phyloP scores from a whole-genome alignment of 2,888 invertebrate genomes.

The Drosophila putrida region DNA sequence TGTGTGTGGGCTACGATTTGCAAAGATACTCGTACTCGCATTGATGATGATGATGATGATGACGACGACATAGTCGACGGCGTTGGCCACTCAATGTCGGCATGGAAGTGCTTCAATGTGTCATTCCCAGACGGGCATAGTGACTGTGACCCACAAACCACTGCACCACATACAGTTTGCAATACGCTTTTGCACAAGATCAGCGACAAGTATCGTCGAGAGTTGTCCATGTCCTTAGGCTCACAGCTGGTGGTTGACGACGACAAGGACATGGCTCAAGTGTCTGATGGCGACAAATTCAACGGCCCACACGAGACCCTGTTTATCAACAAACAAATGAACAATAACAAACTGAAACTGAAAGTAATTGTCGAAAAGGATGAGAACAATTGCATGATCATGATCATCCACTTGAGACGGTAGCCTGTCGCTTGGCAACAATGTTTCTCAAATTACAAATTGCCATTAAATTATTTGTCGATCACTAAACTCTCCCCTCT shows the following conservation, averaged over 20 bases:
- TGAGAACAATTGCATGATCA: slow-evolving; percentile 55
- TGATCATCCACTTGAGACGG: slow-evolving; percentile 32
- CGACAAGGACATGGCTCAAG: slow-evolving; percentile 71
- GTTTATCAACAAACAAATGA: slow-evolving; percentile 73
- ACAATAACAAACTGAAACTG: slow-evolving; percentile 18
- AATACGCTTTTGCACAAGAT: slow-evolving; percentile 64
- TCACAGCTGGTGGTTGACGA: slow-evolving; percentile 78
- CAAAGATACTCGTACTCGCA: slow-evolving; percentile 39
- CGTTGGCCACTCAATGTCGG: slow-evolving; percentile 73
- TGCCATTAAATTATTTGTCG: slow-evolving; percentile 16
- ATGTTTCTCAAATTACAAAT: slow-evolving; percentile 60
- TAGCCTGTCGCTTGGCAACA: slow-evolving; percentile 40
- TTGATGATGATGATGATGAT: slow-evolving; percentile 20
- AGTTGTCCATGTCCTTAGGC: slow-evolving; percentile 60
- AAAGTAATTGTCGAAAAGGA: slow-evolving; percentile 10
- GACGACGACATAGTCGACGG: slow-evolving; percentile 45
- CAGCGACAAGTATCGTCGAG: slow-evolving; percentile 17
- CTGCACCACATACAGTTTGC: slow-evolving; percentile 41
- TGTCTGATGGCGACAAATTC: slow-evolving; percentile 66
- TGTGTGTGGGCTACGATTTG: slow-evolving; percentile 72
- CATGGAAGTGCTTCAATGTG: slow-evolving; percentile 77
- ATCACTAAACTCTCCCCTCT: slow-evolving; percentile 7
- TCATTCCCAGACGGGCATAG: slow-evolving; percentile 57
- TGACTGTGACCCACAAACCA: slow-evolving; percentile 72
- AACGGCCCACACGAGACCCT: slow-evolving; percentile 33